A percentile compares a stretch with the other conserved stretches of the same genome.
These are phyloP conservation scores for Hycleus cichorii DNA, from an alignment of 1,140 invertebrate genomes.

Conservation along the genomic window DNA sequence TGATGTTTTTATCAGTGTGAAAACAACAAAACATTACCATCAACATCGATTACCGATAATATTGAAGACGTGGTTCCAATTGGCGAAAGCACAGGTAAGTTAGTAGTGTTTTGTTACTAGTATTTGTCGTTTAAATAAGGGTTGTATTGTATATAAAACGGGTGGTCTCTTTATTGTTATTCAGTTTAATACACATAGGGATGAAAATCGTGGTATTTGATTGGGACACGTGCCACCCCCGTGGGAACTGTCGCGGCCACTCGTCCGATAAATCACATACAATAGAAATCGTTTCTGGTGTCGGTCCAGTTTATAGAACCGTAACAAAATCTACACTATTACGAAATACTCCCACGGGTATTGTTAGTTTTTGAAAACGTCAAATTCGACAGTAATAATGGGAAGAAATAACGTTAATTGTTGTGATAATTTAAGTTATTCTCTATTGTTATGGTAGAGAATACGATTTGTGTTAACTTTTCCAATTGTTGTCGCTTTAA, in stretches of 20 bases:
- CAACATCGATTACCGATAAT: constrained; percentile 75
- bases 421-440: too few species aligned
- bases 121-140: not conserved
- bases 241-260: constrained; percentile 9
- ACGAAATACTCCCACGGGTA: constrained; percentile 8
- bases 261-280: not conserved
- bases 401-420: too few species aligned
- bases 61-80: constrained; percentile 86
- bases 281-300: too few species aligned
- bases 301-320: too few species aligned
- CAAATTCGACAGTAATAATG: too few species aligned
- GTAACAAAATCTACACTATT: too few species aligned
- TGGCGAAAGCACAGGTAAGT: constrained; percentile 81
- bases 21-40: constrained; percentile 87
- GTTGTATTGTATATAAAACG: not conserved
- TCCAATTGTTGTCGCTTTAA: too few species aligned
- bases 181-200: not conserved
- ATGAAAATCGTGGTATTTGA: not conserved
- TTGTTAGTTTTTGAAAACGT: not conserved
- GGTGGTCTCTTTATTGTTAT: not conserved
- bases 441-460: too few species aligned
- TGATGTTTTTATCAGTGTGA: constrained; percentile 90
- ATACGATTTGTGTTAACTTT: too few species aligned
- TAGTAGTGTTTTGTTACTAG: not conserved
- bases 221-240: constrained; percentile 15